A percentile compares a stretch with the other conserved stretches of the same genome.
Conservation (phyloP, 2,113 vertebrate genomes). For the Marmota flaviventris region DNA sequence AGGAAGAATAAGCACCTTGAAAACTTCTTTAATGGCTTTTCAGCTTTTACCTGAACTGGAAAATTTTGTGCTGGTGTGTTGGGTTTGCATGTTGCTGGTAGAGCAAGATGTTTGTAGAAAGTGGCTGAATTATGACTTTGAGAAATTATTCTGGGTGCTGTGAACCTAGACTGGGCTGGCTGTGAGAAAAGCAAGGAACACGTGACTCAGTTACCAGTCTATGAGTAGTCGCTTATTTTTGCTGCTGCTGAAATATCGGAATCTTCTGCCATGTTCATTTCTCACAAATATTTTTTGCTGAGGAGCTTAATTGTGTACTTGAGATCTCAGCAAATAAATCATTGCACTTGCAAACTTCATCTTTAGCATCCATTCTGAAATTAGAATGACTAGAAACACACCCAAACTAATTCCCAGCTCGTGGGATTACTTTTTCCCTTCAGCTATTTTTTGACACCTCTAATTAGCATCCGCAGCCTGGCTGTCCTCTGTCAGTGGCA, state of each 20-base stretch:
- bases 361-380: conserved; percentile 54
- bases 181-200: conserved; percentile 56
- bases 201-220: background rate
- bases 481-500: conserved; percentile 70
- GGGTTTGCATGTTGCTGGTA: conserved; percentile 62
- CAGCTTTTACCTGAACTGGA: conserved; percentile 69
- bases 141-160: conserved; percentile 37
- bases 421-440: conserved; percentile 61
- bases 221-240: conserved; percentile 2
- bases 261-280: background rate
- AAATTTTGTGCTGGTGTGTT: conserved; percentile 63
- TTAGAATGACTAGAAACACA: conserved; percentile 71
- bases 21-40: conserved; percentile 63
- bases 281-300: conserved; percentile 45
- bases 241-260: conserved; percentile 45
- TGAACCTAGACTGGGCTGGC: conserved; percentile 24
- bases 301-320: conserved; percentile 25
- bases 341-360: background rate
- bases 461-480: conserved; percentile 85
- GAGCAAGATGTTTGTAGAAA: conserved; percentile 75
- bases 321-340: conserved; percentile 56
- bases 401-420: conserved; percentile 67
- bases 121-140: conserved; percentile 72
- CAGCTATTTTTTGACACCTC: conserved; percentile 81
- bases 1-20: background rate